Base-by-base conservation (phyloP, 2,888 invertebrate species). In the Belgica antarctica region DNA sequence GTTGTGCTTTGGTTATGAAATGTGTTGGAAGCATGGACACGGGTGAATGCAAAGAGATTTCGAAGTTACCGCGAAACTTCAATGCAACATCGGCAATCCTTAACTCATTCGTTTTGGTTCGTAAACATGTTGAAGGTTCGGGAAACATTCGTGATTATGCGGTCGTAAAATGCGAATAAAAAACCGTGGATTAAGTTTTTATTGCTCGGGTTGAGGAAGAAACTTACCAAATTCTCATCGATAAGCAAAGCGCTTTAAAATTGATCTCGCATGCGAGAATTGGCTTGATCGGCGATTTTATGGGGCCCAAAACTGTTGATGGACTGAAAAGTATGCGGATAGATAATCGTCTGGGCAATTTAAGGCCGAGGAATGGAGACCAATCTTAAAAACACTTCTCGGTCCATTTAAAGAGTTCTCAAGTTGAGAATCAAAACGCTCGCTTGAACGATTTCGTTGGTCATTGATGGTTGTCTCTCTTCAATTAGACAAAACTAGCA, bases 291-390 rank as follows among this genome's bases (percentile, higher is more conserved):
- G n/a, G 41, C 10, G 3, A 15, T 41, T 41, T 41, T 41, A 41
- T 41, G 41, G n/a, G 10, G 3, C n/a, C 10, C n/a, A 15, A 41
- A 31, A 31, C 12, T n/a, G 41, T 2, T 41, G 41, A 41, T 41
- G 41, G 41, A 41, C 12, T 10, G 41, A 34, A 34, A 8, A 34
- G 12, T 34, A 34, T 34, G 7, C 12, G 34, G 34, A 34, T 12
- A 34, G 34, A 34, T 34, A 34, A 34, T 34, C 34, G 34, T n/a
- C 34, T 34, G 34, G 15, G 41, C 41, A 41, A 41, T 41, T 41
- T 41, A 41, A n/a, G 41, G 41, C 15, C 10, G 12, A 7, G 34
- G 12, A 34, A 7, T 12, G 34, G n/a, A n/a, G n/a, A 8, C 34
- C 34, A 2, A 41, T 41, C 2, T 15, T 41, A 41, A 41, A n/a